These are phyloP conservation scores for Seriola dumerili DNA, from an alignment of 2,113 vertebrate genomes.

Conservation along the genomic window DNA sequence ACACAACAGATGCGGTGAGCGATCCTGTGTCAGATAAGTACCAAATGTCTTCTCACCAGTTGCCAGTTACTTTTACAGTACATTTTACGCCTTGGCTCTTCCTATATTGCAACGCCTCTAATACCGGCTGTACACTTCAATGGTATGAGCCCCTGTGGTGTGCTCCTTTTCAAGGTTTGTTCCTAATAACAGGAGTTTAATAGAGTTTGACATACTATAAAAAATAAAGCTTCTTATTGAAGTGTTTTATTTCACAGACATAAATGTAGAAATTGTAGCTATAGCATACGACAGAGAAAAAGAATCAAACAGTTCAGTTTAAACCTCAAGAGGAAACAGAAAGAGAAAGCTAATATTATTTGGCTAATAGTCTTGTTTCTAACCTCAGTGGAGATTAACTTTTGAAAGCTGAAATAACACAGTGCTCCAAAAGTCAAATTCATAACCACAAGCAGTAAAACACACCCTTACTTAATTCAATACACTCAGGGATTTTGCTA, in stretches of 20 bases:
- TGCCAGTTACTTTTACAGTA: slow-evolving; percentile 14
- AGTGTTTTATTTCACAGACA: not conserved
- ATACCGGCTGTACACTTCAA: not conserved
- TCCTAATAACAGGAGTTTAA: no score
- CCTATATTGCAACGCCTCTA: not conserved
- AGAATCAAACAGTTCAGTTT: no score
- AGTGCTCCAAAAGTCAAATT: not conserved
- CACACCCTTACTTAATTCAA: not conserved
- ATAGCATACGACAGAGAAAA: not conserved
- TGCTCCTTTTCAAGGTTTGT: no score
- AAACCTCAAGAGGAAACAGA: not conserved
- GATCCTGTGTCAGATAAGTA: slow-evolving; percentile 27
- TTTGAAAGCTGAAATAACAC: not conserved
- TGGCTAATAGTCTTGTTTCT: not conserved
- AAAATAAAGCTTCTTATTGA: no score
- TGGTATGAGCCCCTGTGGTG: not conserved
- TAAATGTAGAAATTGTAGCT: not conserved
- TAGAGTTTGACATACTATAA: no score
- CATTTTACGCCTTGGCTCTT: slow-evolving; percentile 11
- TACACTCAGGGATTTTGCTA: not conserved
- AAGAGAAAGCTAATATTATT: not conserved
- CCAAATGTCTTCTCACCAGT: slow-evolving; percentile 30
- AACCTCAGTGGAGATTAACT: not conserved
- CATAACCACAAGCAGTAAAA: not conserved
- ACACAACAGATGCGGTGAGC: slow-evolving; percentile 53